These are phyloP conservation scores for Hemicentrotus pulcherrimus DNA, from an alignment of 35 echinoderm and acorn worm genomes.

Conservation along the genomic window DNA sequence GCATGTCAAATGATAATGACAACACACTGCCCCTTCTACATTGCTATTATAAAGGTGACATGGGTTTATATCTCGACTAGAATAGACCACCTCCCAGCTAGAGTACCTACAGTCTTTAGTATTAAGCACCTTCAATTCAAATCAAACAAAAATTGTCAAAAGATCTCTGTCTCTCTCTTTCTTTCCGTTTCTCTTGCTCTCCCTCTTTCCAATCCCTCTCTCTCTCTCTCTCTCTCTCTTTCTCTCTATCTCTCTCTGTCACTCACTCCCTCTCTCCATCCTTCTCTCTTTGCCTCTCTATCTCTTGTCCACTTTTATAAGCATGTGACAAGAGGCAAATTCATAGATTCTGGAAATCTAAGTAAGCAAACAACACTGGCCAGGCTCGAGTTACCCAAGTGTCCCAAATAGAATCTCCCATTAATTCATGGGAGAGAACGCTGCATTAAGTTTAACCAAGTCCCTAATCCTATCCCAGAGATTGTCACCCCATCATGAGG, in stretches of 20 bases:
- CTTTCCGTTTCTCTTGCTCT: not conserved
- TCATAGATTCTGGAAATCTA: conserved; percentile 13
- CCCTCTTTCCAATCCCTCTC: not conserved
- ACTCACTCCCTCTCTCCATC: not conserved
- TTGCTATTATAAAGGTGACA: no score
- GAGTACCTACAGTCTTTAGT: no score
- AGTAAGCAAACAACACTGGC: not conserved
- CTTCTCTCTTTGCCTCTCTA: not conserved
- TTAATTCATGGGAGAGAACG: conserved; percentile 5
- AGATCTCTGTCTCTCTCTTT: not conserved
- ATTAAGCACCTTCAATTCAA: no score
- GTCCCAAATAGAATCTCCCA: conserved; percentile 10
- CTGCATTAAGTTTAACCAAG: conserved; percentile 12
- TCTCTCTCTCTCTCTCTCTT: not conserved
- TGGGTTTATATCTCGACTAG: no score
- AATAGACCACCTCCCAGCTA: no score
- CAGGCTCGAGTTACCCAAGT: not conserved
- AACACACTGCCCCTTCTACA: no score
- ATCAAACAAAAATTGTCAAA: not conserved
- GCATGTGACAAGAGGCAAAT: conserved; percentile 1
- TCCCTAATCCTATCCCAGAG: not conserved
- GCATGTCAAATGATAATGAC: no score
- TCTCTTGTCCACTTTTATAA: not conserved
- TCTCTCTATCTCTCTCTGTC: not conserved
- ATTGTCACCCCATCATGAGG: not conserved